Evolutionary conservation across 2,888 invertebrate species (phyloP).

Genomic region (Melinaea menophilus): DNA sequence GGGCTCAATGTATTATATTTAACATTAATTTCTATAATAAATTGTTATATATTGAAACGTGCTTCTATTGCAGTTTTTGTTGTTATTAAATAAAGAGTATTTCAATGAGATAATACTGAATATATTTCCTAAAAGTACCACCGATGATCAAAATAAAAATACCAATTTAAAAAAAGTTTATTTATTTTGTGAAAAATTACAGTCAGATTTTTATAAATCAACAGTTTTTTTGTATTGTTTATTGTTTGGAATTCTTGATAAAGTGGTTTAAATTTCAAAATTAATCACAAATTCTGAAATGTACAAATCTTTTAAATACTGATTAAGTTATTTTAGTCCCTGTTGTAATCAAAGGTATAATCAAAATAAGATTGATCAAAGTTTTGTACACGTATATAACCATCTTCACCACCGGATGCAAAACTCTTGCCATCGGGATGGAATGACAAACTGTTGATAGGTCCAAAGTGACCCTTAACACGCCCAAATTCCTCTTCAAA

Average conservation of each 20-base stretch:
- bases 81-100: slow-evolving; percentile 1
- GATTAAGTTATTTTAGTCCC: slow-evolving; percentile 51
- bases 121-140: too few species aligned
- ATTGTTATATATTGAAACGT: slow-evolving; percentile 53
- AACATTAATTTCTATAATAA: slow-evolving; percentile 46
- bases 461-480: slow-evolving; percentile 99
- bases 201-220: slow-evolving; percentile 13
- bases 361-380: slow-evolving; percentile 98
- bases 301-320: not conserved
- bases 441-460: slow-evolving; percentile 98
- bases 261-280: too few species aligned
- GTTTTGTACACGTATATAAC: slow-evolving; percentile 96
- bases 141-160: slow-evolving; percentile 8
- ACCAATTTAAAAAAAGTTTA: slow-evolving; percentile 17
- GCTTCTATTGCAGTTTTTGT: slow-evolving; percentile 15
- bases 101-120: not conserved
- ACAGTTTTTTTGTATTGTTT: slow-evolving; percentile 1
- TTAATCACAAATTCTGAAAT: too few species aligned
- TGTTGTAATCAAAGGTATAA: slow-evolving; percentile 92
- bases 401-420: slow-evolving; percentile 99
- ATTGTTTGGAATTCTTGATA: too few species aligned
- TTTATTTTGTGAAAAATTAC: slow-evolving; percentile 23
- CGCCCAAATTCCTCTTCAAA: slow-evolving; percentile 98
- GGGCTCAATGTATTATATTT: slow-evolving; percentile 39
- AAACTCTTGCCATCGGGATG: slow-evolving; percentile 98